A percentile compares a stretch with the other conserved stretches of the same genome.
phyloP scores from a whole-genome alignment of 2,888 invertebrate species.

The Ellobium chinense region DNA sequence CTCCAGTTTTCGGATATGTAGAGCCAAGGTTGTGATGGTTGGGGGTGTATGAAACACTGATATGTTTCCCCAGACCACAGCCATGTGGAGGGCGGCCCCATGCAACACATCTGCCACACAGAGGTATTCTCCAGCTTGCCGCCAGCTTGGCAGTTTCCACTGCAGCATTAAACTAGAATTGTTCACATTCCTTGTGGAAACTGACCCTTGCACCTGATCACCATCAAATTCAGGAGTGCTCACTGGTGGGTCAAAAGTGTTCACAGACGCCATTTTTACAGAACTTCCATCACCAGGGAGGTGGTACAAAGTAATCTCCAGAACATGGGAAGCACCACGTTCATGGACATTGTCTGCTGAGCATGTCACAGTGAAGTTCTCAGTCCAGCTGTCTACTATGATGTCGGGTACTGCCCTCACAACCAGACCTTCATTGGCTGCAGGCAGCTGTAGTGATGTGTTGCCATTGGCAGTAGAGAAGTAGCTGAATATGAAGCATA shows the following conservation, averaged over 20 bases:
- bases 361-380: background rate
- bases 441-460: too few species aligned
- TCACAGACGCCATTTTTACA: background rate
- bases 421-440: background rate
- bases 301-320: background rate
- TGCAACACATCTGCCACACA: background rate
- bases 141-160: background rate
- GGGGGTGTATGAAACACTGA: background rate
- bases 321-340: background rate
- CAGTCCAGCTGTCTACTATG: background rate
- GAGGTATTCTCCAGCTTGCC: background rate
- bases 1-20: background rate
- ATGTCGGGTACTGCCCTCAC: background rate
- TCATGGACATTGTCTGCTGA: background rate
- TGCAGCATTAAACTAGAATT: background rate
- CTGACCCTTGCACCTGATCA: background rate
- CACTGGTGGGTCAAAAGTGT: background rate
- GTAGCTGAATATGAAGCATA: too few species aligned
- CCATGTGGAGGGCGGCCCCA: background rate
- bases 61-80: background rate
- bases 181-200: background rate
- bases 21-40: background rate
- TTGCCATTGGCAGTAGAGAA: too few species aligned
- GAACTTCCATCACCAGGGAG: background rate
- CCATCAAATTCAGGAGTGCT: background rate